Conservation (phyloP, 2,797 vertebrate genomes). For the Dermochelys coriacea region DNA sequence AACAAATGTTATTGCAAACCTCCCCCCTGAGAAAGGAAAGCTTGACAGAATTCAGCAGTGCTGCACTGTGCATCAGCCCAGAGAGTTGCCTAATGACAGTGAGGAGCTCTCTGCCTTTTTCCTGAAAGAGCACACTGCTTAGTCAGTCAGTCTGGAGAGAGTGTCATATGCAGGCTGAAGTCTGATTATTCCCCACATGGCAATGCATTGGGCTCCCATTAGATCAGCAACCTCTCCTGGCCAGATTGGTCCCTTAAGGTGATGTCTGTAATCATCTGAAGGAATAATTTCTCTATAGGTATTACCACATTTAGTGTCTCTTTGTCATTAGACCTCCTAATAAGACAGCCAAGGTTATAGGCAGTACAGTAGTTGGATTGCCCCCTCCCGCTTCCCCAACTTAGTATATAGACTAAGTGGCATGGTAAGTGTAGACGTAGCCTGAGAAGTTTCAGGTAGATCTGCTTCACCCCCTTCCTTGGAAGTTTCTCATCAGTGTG, state of each 20-base stretch:
- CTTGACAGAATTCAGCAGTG: neutral
- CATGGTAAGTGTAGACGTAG: too few relatives aligned
- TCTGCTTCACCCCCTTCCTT: neutral
- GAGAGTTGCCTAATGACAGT: neutral
- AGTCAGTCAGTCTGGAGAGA: too few relatives aligned
- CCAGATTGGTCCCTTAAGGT: neutral
- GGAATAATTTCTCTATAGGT: neutral
- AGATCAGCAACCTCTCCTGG: too few relatives aligned
- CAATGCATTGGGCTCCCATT: neutral
- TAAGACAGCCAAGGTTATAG: neutral
- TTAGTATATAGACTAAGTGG: too few relatives aligned
- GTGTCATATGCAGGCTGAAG: too few relatives aligned
- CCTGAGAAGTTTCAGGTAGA: neutral
- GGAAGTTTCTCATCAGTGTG: neutral
- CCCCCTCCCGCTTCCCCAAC: too few relatives aligned
- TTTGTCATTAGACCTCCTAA: neutral
- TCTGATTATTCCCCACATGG: too few relatives aligned
- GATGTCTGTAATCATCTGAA: too few relatives aligned
- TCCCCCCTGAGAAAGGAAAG: neutral
- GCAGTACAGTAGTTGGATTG: too few relatives aligned
- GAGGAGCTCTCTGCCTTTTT: neutral
- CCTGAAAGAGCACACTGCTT: too few relatives aligned
- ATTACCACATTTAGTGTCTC: neutral
- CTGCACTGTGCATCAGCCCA: neutral
- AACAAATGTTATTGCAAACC: neutral